A percentile compares a stretch with the other conserved stretches of the same genome.
phyloP scores from a whole-genome alignment of 2,113 vertebrate genomes.

The Gopherus flavomarginatus region DNA sequence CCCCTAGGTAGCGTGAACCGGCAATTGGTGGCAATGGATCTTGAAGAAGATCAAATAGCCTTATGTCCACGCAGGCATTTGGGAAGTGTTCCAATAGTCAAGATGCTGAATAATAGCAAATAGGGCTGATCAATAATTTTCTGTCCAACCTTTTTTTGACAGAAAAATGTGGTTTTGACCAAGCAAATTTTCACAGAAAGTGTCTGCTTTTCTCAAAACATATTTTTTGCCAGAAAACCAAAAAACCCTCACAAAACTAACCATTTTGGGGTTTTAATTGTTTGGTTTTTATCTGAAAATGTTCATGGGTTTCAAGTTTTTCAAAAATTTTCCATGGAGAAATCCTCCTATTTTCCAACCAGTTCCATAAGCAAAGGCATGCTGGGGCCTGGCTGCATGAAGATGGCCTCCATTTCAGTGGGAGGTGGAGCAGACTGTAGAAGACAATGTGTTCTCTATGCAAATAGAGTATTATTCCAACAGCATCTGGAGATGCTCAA shows the following conservation, averaged over 20 bases:
- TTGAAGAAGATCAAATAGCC: neutral
- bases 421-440: neutral
- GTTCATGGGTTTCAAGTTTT: neutral
- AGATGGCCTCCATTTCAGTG: neutral
- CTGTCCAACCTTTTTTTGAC: neutral
- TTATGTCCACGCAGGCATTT: neutral
- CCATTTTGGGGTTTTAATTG: neutral
- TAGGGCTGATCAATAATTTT: neutral
- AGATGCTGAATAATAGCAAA: neutral
- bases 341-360: too few species aligned
- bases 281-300: neutral
- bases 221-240: neutral
- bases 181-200: neutral
- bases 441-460: neutral
- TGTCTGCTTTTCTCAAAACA: neutral
- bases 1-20: neutral
- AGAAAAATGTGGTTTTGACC: neutral
- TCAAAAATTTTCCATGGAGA: neutral
- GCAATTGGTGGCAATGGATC: neutral
- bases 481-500: neutral
- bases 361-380: neutral
- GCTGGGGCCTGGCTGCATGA: neutral
- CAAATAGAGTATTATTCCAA: neutral
- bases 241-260: rapidly evolving
- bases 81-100: neutral